Evolutionary conservation across 2,113 vertebrate species (phyloP).

Genomic region (Albula glossodonta): DNA sequence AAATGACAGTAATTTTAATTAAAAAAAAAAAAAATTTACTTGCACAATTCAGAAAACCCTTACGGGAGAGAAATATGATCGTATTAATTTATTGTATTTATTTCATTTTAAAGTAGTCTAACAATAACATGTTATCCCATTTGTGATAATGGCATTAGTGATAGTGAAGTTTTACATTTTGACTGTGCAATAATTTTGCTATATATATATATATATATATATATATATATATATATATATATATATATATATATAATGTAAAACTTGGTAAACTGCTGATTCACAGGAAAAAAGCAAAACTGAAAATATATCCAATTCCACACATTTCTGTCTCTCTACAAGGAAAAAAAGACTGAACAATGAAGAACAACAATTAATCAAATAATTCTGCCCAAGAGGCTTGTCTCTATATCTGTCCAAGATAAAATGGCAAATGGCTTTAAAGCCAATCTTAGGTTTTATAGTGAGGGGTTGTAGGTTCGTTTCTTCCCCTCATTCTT

Average conservation of each 20-base stretch:
- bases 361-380: slow-evolving; percentile 48
- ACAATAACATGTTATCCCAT: too few species aligned
- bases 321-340: slow-evolving; percentile 27
- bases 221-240: slow-evolving; percentile 12
- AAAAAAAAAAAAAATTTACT: too few species aligned
- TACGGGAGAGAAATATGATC: too few species aligned
- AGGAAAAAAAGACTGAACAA: slow-evolving; percentile 3
- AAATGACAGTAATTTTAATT: too few species aligned
- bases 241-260: slow-evolving; percentile 14
- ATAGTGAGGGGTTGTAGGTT: slow-evolving; percentile 49
- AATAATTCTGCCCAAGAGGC: slow-evolving; percentile 48
- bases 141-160: too few species aligned
- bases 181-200: too few species aligned
- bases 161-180: too few species aligned
- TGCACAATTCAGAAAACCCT: too few species aligned
- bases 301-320: neutral
- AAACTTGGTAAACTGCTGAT: slow-evolving; percentile 21
- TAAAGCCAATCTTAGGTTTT: slow-evolving; percentile 55
- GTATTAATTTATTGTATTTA: too few species aligned
- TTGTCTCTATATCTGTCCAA: slow-evolving; percentile 45
- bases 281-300: neutral
- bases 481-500: slow-evolving; percentile 50
- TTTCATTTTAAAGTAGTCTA: too few species aligned
- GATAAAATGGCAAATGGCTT: slow-evolving; percentile 56
- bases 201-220: neutral